Percentiles rank a stretch among this genome's conserved stretches.
phyloP scores from a whole-genome alignment of 2,797 vertebrate species.

The Alcedo quadribrachys region DNA sequence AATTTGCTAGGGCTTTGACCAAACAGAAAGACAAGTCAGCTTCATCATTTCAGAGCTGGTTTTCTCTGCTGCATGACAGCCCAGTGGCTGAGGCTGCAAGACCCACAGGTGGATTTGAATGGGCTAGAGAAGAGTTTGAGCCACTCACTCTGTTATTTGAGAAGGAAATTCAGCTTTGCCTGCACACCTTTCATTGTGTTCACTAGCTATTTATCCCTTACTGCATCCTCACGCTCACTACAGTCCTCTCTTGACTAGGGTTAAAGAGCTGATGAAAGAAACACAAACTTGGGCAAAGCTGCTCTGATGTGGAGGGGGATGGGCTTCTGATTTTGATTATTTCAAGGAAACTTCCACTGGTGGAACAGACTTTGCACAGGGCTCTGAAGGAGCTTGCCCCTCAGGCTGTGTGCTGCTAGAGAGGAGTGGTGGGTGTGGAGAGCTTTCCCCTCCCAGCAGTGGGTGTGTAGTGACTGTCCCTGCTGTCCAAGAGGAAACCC shows the following conservation, averaged over 20 bases:
- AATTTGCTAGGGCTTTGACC: conserved; percentile 6
- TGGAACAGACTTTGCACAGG: background rate
- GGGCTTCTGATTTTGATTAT: background rate
- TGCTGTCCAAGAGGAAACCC: background rate
- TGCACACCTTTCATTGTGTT: background rate
- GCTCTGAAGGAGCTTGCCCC: background rate
- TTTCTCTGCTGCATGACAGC: background rate
- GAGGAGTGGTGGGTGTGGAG: background rate
- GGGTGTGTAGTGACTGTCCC: background rate
- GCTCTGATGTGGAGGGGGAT: background rate
- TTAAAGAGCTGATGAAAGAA: background rate
- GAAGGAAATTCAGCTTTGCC: background rate
- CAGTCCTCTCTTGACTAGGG: background rate
- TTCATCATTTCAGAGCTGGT: background rate
- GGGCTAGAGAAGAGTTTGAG: background rate
- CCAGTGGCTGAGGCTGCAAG: background rate
- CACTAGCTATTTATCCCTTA: background rate
- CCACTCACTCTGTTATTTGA: background rate
- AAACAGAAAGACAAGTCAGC: background rate
- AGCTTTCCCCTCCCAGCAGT: background rate
- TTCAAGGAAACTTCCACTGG: background rate
- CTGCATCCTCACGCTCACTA: background rate
- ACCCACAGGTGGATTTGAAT: background rate
- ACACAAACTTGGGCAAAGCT: background rate
- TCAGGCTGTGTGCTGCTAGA: background rate